Base-by-base conservation (phyloP, 1,140 invertebrate genomes). In the Drosophila tristis region DNA sequence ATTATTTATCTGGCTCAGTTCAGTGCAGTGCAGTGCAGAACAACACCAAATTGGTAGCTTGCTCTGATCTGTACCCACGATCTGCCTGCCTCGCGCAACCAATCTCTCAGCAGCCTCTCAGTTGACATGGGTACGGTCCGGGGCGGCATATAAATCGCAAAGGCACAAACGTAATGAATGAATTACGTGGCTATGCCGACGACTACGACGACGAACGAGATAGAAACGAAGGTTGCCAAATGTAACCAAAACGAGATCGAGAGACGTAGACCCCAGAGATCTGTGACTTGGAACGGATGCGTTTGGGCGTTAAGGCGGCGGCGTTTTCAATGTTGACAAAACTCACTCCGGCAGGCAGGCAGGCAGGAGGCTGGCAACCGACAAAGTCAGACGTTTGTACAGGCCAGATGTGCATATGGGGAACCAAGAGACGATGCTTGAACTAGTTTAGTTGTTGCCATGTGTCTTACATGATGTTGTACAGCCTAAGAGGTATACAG, bases 1-100 rank as follows among this genome's bases (percentile, higher is more conserved):
- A 86, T 86, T 87, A 86, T 86, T 86, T 86, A 86, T 86, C 82
- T 86, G 77, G 82, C 63, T 89, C 75, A 75, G 65, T 68, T 89
- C 75, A 75, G 65, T 68, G 78, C 74, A 9, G 35, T 35, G 31
- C 31, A 39, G 11, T 13, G 35, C 35, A 13, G 35, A 50, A 61
- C 72, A 74, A 73, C 58, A 45, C 82, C 84, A 86, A 89, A 89
- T 86, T 86, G 82, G 82, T 86, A 86, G 82, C 82, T 49, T 44
- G 74, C 67, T 51, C 35, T 11, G 60, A 65, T 77, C 65, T 78
- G 81, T 75, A 78, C 82, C 82, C 74, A 81, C 74, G 77, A 57
- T 65, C 66, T 80, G 42, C 3, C 66, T 80, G 42, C 3, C 9
- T 11, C 35, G 31, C 31, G 3, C 31, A 35, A 4, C 31, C 31